Base-by-base conservation (phyloP, 2,797 vertebrate species). In the Gymnopithys bicolor region DNA sequence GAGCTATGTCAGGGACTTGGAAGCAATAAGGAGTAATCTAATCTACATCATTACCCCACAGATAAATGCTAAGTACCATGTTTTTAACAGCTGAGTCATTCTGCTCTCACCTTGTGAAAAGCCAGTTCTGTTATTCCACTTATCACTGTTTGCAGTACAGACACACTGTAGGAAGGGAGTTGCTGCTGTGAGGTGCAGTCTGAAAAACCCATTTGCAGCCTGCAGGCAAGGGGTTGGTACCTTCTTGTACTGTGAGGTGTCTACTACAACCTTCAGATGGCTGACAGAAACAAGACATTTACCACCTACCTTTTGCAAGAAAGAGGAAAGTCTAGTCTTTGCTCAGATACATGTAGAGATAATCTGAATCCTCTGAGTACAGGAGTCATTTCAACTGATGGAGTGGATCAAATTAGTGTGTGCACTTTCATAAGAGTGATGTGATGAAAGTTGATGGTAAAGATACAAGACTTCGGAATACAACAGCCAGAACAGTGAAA, bases 211-310 rank as follows among this genome's bases (percentile, higher is more conserved):
- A 32, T 15, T 22, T 2, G 8, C 10, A 55, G 70, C 11, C 25
- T 8, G 18, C 10, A 30, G n/a, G 13, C 11, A 23, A 25, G 10
- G n/a, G 33, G 12, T 13, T 35, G 56, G 37, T 15, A 49, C 23
- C 9, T 39, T 64, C 28, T 14, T 5, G 39, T 33, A 33, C 39
- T 13, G 1, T 0, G 1, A 33, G 22, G 14, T 4, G 13, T 7
- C 33, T 4, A 7, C 18, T 23, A 10, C 60, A 60, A 25, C 33
- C 43, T 19, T 22, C 60, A 10, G 49, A 6, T 0, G 27, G 60
- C 60, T 43, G 69, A 22, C 12, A 27, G 51, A 41, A 53, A 4
- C 13, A 3, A 32, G 46, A n/a, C 10, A 45, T 15, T 27, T 21
- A 25, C 19, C 19, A 1, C 2, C 23, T 19, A 41, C 49, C 18